These are phyloP conservation scores for Tenthredo notha DNA, from an alignment of 2,888 invertebrate species.

Conservation along the genomic window DNA sequence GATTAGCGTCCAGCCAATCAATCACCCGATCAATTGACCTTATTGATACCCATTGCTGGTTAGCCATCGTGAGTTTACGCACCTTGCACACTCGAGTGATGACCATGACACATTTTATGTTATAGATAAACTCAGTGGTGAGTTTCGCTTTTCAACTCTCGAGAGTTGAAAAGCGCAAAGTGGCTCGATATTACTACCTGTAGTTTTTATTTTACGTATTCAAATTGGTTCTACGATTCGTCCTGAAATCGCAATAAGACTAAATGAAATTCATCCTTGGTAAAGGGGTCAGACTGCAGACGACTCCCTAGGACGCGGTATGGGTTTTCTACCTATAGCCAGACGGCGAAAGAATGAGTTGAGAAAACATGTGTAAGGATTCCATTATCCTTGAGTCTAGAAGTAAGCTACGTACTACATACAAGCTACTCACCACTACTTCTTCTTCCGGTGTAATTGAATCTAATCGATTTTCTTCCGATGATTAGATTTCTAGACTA, in stretches of 20 bases:
- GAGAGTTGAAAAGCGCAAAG: neutral
- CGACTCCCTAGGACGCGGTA: neutral
- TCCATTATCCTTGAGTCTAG: neutral
- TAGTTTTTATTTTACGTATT: neutral
- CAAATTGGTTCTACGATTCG: neutral
- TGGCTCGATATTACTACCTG: neutral
- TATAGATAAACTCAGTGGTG: neutral
- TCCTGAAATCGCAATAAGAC: neutral
- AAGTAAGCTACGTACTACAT: neutral
- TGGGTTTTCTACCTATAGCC: neutral
- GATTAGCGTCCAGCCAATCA: slow-evolving; percentile 48
- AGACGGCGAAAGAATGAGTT: neutral
- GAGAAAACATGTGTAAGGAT: slow-evolving; percentile 14
- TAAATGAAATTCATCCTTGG: neutral
- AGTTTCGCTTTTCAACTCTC: neutral
- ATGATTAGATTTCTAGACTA: slow-evolving; percentile 37
- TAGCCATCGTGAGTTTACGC: slow-evolving; percentile 11
- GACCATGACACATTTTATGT: slow-evolving; percentile 42
- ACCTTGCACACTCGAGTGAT: slow-evolving; percentile 23
- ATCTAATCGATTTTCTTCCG: slow-evolving; percentile 37
- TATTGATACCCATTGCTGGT: slow-evolving; percentile 28
- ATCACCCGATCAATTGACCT: slow-evolving; percentile 48
- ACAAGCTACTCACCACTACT: neutral
- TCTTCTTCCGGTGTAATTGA: slow-evolving; percentile 30
- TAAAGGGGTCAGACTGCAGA: neutral